Percentiles rank a stretch among this genome's conserved stretches.
Conservation (phyloP, 2,113 vertebrate genomes). For the Lycaon pictus region DNA sequence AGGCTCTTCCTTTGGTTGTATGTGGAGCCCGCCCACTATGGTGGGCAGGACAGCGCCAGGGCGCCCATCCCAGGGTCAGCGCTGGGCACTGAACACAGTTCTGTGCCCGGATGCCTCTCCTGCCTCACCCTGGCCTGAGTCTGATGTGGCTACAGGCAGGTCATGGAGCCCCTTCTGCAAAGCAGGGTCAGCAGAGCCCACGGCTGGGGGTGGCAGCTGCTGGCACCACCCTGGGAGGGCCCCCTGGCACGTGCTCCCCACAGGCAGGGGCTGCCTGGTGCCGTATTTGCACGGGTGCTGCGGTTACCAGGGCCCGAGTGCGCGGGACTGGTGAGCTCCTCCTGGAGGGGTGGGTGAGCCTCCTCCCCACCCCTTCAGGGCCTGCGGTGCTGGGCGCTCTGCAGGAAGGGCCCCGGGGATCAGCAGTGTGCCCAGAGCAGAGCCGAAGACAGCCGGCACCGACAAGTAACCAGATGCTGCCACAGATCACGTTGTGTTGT, state of each 20-base stretch:
- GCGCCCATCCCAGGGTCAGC: not conserved
- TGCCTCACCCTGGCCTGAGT: not conserved
- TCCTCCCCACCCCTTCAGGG: accelerated
- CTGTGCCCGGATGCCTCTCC: not conserved
- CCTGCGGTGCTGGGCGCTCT: accelerated
- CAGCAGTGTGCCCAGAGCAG: not conserved
- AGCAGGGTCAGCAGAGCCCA: not conserved
- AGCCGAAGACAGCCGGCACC: accelerated
- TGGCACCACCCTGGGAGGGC: not conserved
- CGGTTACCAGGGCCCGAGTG: accelerated
- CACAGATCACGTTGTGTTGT: accelerated
- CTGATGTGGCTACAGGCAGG: not conserved
- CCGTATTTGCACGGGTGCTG: not conserved
- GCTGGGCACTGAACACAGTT: accelerated
- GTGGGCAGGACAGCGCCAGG: not conserved
- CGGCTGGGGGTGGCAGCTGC: accelerated
- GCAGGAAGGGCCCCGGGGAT: accelerated
- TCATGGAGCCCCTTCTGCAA: accelerated
- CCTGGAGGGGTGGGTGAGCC: no score
- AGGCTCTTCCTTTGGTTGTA: not conserved
- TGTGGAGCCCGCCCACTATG: accelerated
- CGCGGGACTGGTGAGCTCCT: accelerated
- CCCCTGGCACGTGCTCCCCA: not conserved
- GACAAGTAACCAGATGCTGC: accelerated
- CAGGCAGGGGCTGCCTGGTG: not conserved